phyloP scores from a whole-genome alignment of 2,888 invertebrate genomes.

The Eupeodes latifasciatus region DNA sequence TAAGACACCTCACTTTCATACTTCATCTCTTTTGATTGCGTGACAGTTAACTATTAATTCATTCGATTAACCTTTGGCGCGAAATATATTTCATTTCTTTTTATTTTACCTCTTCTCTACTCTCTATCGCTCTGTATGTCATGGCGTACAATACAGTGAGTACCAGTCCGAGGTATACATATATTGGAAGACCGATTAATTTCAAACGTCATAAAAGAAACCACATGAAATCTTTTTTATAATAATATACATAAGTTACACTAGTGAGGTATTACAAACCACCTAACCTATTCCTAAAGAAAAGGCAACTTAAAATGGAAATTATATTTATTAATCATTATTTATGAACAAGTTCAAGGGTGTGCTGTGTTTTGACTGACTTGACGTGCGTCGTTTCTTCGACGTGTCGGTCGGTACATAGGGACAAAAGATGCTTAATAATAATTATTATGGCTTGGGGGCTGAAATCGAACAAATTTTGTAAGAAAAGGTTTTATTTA shows the following conservation, averaged over 20 bases:
- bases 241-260: background rate
- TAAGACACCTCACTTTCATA: slow-evolving; percentile 14
- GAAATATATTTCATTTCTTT: slow-evolving; percentile 41
- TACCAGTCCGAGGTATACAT: background rate
- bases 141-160: background rate
- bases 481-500: too few relatives aligned
- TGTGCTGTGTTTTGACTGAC: slow-evolving; percentile 24
- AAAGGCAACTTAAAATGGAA: slow-evolving; percentile 19
- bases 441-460: background rate
- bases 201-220: slow-evolving; percentile 31
- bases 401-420: background rate
- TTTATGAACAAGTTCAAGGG: slow-evolving; percentile 67
- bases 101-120: background rate
- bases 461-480: too few relatives aligned
- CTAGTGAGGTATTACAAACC: too few relatives aligned
- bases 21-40: slow-evolving; percentile 55
- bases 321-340: slow-evolving; percentile 44
- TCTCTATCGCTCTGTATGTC: background rate
- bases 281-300: too few relatives aligned
- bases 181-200: slow-evolving; percentile 46
- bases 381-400: slow-evolving; percentile 3
- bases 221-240: slow-evolving; percentile 11
- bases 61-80: slow-evolving; percentile 52
- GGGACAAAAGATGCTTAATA: background rate
- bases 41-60: slow-evolving; percentile 63